A percentile compares a stretch with the other conserved stretches of the same genome.
Evolutionary conservation across 2,888 invertebrate genomes (phyloP).

Genomic region (Volucella zonaria): DNA sequence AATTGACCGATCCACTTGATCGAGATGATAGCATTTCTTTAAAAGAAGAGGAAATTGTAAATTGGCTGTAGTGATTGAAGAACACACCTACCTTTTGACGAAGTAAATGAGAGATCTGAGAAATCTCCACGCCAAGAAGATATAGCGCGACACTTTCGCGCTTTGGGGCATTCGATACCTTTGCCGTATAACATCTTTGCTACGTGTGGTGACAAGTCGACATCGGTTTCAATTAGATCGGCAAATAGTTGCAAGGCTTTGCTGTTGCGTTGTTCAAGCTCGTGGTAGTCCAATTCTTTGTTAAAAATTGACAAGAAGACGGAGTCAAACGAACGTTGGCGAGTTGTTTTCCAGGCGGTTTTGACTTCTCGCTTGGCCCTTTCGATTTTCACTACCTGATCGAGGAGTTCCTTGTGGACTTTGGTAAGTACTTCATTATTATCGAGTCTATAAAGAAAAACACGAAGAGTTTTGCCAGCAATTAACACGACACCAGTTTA

Average conservation of each 20-base stretch:
- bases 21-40: constrained; percentile 49
- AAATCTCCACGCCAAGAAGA: constrained; percentile 79
- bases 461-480: neutral
- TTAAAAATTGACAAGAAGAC: constrained; percentile 78
- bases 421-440: constrained; percentile 78
- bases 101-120: constrained; percentile 74
- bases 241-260: constrained; percentile 84
- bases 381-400: constrained; percentile 80
- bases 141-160: constrained; percentile 77
- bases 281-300: constrained; percentile 84
- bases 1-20: constrained; percentile 30
- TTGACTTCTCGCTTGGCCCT: constrained; percentile 81
- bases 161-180: constrained; percentile 80
- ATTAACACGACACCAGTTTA: too few relatives aligned
- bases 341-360: constrained; percentile 77
- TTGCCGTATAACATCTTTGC: constrained; percentile 78
- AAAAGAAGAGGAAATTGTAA: neutral
- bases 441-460: constrained; percentile 75
- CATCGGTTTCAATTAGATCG: constrained; percentile 82
- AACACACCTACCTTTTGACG: constrained; percentile 76
- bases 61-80: neutral
- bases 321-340: constrained; percentile 77
- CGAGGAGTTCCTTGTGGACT: constrained; percentile 80
- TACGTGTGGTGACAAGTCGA: constrained; percentile 78
- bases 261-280: constrained; percentile 85